These are phyloP conservation scores for Riptortus pedestris DNA, from an alignment of 1,140 invertebrate species.

Conservation along the genomic window DNA sequence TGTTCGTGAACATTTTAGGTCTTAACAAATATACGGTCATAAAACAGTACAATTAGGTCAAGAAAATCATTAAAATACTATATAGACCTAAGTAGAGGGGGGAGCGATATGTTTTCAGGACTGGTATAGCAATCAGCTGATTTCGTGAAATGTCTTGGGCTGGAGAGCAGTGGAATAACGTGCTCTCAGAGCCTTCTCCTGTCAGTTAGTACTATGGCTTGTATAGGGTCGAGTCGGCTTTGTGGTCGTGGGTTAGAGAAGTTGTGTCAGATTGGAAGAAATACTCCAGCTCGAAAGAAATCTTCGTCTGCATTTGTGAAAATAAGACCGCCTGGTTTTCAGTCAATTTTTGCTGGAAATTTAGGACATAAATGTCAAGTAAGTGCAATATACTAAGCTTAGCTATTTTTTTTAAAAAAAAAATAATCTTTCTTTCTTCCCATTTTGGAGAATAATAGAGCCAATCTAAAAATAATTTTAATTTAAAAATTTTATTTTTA, in stretches of 20 bases:
- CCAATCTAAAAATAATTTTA: too few species aligned
- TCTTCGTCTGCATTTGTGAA: conserved; percentile 42
- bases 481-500: too few species aligned
- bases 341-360: conserved; percentile 38
- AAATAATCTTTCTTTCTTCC: too few species aligned
- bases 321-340: conserved; percentile 46
- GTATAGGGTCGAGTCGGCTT: conserved; percentile 63
- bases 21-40: too few species aligned
- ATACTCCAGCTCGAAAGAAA: conserved; percentile 46
- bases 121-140: conserved; percentile 9
- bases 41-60: too few species aligned
- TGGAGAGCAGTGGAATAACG: conserved; percentile 16
- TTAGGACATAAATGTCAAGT: conserved; percentile 45
- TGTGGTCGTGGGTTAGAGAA: conserved; percentile 63
- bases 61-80: too few species aligned
- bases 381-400: too few species aligned
- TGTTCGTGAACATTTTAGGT: too few species aligned
- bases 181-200: conserved; percentile 37
- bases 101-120: not conserved
- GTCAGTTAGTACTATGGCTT: conserved; percentile 63
- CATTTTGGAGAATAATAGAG: too few species aligned
- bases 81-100: not conserved
- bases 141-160: conserved; percentile 20
- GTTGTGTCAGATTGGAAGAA: conserved; percentile 61
- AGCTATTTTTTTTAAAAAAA: conserved; percentile 28